Conservation (phyloP, 2,888 invertebrate species). For the Pheosia gnoma region DNA sequence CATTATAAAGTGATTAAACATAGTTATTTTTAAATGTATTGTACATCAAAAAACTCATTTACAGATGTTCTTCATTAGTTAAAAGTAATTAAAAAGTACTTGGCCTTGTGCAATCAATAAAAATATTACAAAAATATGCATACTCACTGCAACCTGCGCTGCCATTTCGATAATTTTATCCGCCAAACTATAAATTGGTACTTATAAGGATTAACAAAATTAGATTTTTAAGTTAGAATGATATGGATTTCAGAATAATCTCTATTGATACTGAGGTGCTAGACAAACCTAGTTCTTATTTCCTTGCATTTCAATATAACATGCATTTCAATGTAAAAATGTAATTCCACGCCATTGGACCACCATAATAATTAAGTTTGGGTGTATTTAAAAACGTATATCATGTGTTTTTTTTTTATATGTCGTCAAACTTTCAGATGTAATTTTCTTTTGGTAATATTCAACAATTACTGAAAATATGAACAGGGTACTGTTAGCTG, state of each 20-base stretch:
- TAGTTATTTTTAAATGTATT: neutral
- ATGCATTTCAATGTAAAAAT: slow-evolving; percentile 33
- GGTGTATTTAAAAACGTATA: slow-evolving; percentile 13
- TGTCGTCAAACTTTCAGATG: neutral
- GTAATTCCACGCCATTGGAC: slow-evolving; percentile 46
- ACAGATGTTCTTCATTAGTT: neutral
- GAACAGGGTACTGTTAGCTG: too few relatives aligned
- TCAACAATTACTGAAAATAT: too few relatives aligned
- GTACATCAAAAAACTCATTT: neutral
- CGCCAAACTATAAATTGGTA: slow-evolving; percentile 57
- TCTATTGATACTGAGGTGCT: slow-evolving; percentile 67
- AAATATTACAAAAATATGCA: neutral
- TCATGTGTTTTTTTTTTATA: neutral
- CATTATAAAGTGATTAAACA: neutral
- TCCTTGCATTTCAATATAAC: slow-evolving; percentile 42
- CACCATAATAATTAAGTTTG: slow-evolving; percentile 35
- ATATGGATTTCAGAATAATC: slow-evolving; percentile 60
- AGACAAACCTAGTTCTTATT: slow-evolving; percentile 45
- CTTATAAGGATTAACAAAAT: slow-evolving; percentile 37
- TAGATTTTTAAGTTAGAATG: slow-evolving; percentile 49
- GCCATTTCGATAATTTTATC: slow-evolving; percentile 40
- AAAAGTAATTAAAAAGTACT: neutral
- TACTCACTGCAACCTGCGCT: slow-evolving; percentile 21
- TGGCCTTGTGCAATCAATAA: neutral
- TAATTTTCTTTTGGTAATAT: too few relatives aligned